phyloP scores from a whole-genome alignment of 2,888 invertebrate genomes.

The Aphidius colemani region DNA sequence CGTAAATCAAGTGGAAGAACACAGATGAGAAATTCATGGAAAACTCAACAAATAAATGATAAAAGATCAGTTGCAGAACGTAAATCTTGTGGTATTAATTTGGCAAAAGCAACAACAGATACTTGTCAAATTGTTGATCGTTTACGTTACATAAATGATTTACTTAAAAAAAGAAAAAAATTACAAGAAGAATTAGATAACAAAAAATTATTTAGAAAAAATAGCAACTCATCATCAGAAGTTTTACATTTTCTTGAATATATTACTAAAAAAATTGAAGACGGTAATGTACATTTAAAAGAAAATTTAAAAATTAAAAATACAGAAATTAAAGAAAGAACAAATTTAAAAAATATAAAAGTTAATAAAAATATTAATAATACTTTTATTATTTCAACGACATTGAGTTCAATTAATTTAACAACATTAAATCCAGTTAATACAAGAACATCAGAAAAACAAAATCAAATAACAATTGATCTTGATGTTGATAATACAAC shows the following conservation, averaged over 20 bases:
- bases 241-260: not conserved
- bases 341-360: slow-evolving; percentile 3
- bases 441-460: no score
- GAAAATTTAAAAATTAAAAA: not conserved
- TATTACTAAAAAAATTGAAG: not conserved
- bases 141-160: not conserved
- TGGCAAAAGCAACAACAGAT: not conserved
- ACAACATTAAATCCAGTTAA: no score
- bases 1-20: no score
- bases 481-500: no score
- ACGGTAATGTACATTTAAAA: not conserved
- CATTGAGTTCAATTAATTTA: not conserved
- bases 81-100: not conserved
- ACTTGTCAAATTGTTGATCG: not conserved
- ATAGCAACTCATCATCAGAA: not conserved
- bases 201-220: not conserved
- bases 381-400: not conserved
- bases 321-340: not conserved
- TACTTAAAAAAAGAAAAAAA: not conserved
- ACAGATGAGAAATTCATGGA: no score
- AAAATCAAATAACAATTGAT: no score
- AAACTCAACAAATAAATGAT: not conserved
- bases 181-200: not conserved
- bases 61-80: no score
- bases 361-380: not conserved